phyloP scores from a whole-genome alignment of 1,140 invertebrate species.

The Musca vetustissima region DNA sequence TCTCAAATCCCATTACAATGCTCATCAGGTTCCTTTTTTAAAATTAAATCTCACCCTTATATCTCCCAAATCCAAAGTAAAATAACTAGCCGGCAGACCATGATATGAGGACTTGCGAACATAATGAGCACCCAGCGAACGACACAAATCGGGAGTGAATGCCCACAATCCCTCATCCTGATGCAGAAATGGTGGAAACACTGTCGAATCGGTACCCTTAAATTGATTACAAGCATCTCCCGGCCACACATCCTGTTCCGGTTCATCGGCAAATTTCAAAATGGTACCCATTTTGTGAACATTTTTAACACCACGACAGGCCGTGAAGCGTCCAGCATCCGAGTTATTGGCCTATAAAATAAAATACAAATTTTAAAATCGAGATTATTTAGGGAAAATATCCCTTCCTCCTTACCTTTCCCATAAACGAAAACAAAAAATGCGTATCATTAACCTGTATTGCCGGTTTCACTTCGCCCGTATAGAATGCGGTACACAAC shows the following conservation, averaged over 20 bases:
- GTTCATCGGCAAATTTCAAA: slow-evolving; percentile 62
- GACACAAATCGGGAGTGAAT: slow-evolving; percentile 68
- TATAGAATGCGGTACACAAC: slow-evolving; percentile 67
- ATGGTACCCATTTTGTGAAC: slow-evolving; percentile 69
- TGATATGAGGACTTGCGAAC: slow-evolving; percentile 62
- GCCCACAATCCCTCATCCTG: slow-evolving; percentile 64
- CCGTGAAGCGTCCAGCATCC: slow-evolving; percentile 59
- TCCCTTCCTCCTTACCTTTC: slow-evolving; percentile 59
- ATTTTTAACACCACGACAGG: slow-evolving; percentile 69
- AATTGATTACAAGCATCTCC: slow-evolving; percentile 68
- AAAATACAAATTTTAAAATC: background rate
- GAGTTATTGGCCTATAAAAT: slow-evolving; percentile 46
- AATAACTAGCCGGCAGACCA: slow-evolving; percentile 70
- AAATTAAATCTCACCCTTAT: slow-evolving; percentile 36
- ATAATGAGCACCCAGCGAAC: slow-evolving; percentile 66
- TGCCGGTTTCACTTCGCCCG: slow-evolving; percentile 60
- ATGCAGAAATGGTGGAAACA: slow-evolving; percentile 71
- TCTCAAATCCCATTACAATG: too few species aligned
- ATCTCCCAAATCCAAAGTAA: slow-evolving; percentile 70
- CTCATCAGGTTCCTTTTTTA: too few species aligned
- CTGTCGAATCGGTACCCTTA: slow-evolving; percentile 73
- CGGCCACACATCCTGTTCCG: slow-evolving; percentile 62
- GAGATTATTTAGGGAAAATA: background rate
- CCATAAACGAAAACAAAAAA: slow-evolving; percentile 70
- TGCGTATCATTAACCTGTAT: slow-evolving; percentile 61